Conservation (phyloP, 2,888 invertebrate species). For the Chrysomela aeneicollis region DNA sequence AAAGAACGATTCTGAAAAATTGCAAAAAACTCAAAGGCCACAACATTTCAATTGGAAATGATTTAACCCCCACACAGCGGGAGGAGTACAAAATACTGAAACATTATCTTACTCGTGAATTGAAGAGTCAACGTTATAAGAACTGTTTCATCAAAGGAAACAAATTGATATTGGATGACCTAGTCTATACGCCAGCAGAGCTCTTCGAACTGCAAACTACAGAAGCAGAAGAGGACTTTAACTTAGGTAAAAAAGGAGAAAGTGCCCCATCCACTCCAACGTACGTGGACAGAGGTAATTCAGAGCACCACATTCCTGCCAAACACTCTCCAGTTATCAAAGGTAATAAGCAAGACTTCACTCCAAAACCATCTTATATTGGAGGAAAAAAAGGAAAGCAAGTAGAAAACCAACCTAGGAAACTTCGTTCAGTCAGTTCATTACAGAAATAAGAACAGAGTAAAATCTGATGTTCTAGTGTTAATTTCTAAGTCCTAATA, state of each 20-base stretch:
- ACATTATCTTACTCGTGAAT: conserved; percentile 6
- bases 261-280: conserved; percentile 5
- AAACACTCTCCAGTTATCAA: background rate
- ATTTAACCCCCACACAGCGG: background rate
- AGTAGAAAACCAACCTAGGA: conserved; percentile 2
- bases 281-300: background rate
- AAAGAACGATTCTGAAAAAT: conserved; percentile 1
- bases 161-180: conserved; percentile 1
- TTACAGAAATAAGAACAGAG: no score
- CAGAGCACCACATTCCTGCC: conserved; percentile 2
- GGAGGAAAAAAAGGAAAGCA: conserved; percentile 9
- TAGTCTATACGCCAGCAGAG: background rate
- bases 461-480: no score
- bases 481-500: no score
- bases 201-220: background rate
- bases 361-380: background rate
- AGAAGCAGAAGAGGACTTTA: background rate
- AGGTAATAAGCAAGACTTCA: background rate
- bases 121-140: background rate
- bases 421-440: conserved; percentile 6
- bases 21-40: conserved; percentile 5
- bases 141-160: conserved; percentile 10
- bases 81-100: conserved; percentile 6
- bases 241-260: background rate
- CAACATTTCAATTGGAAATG: conserved; percentile 10